Conservation (phyloP, 2,888 invertebrate genomes). For the Chymomyza caudatula region DNA sequence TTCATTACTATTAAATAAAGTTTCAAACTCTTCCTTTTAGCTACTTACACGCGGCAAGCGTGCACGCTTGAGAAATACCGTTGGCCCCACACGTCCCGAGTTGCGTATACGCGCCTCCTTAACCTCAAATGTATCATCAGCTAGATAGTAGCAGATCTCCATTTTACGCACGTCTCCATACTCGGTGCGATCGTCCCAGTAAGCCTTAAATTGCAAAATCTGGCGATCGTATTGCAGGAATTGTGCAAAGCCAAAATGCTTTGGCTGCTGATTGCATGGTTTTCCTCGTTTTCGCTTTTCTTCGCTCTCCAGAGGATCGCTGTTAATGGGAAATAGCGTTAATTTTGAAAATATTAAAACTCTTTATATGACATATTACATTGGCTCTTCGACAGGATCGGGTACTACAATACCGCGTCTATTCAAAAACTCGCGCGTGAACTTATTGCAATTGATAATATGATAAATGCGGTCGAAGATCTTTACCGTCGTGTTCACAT, state of each 20-base stretch:
- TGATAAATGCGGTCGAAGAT: conserved; percentile 90
- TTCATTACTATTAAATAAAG: background rate
- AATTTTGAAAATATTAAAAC: no score
- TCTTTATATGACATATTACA: no score
- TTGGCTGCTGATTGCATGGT: conserved; percentile 76
- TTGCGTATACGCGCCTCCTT: conserved; percentile 85
- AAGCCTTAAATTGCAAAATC: conserved; percentile 87
- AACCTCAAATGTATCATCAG: conserved; percentile 93
- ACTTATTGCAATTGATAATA: conserved; percentile 91
- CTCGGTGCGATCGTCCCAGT: conserved; percentile 92
- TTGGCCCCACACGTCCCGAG: conserved; percentile 85
- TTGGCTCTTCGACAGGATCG: conserved; percentile 82
- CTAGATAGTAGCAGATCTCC: conserved; percentile 90
- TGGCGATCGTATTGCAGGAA: conserved; percentile 91
- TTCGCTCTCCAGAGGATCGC: conserved; percentile 78
- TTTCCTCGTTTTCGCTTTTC: conserved; percentile 57
- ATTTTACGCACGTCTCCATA: conserved; percentile 88
- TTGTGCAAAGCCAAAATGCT: conserved; percentile 83
- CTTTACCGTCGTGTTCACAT: conserved; percentile 88
- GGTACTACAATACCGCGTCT: conserved; percentile 91
- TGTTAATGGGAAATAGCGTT: conserved; percentile 11
- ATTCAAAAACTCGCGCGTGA: conserved; percentile 90
- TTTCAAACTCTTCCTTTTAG: background rate
- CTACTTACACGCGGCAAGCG: conserved; percentile 86
- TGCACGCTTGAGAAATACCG: conserved; percentile 86